phyloP scores from a whole-genome alignment of 1,140 invertebrate species.

The Calliphora vicina region DNA sequence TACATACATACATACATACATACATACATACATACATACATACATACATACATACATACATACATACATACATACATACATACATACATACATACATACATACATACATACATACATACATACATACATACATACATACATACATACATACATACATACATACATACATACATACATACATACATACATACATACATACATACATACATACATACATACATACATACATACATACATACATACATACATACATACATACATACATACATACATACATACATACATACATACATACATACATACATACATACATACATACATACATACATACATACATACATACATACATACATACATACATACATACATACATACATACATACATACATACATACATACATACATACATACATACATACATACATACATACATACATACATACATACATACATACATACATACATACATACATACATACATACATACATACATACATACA shows the following conservation, averaged over 20 bases:
- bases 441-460: neutral
- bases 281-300: neutral
- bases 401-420: too few relatives aligned
- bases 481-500: too few relatives aligned
- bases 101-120: neutral
- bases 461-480: neutral
- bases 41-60: neutral
- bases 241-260: too few relatives aligned
- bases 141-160: neutral
- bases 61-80: neutral
- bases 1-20: too few relatives aligned
- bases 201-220: neutral
- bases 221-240: neutral
- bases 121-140: too few relatives aligned
- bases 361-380: too few relatives aligned
- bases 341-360: neutral
- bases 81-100: neutral
- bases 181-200: neutral
- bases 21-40: neutral
- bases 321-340: neutral
- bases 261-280: neutral
- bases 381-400: neutral
- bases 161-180: neutral
- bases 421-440: too few relatives aligned
- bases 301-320: neutral